Evolutionary conservation across 2,888 invertebrate species (phyloP).

Genomic region (Adela reaumurella): DNA sequence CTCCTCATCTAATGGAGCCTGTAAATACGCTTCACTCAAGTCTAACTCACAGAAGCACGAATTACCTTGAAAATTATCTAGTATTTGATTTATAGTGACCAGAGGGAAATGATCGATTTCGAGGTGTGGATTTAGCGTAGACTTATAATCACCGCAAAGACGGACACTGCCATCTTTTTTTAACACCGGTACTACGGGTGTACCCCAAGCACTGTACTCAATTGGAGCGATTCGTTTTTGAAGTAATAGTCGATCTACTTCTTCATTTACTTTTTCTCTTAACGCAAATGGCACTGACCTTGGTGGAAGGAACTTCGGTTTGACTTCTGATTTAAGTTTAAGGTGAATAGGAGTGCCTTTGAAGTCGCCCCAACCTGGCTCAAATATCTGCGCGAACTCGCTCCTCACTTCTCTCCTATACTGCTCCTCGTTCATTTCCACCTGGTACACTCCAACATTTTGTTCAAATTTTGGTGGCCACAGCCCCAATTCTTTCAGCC

Average conservation of each 20-base stretch:
- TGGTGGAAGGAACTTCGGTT: neutral
- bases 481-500: neutral
- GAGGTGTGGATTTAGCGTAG: no score
- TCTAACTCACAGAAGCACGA: no score
- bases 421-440: no score
- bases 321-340: slow-evolving; percentile 1
- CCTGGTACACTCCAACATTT: no score
- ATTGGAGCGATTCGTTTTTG: neutral
- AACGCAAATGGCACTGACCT: neutral
- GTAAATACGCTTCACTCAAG: no score
- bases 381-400: neutral
- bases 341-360: neutral
- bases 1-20: no score
- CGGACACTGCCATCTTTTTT: neutral
- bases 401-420: no score
- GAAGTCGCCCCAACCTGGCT: slow-evolving; percentile 1
- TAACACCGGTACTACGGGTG: neutral
- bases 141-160: no score
- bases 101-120: no score
- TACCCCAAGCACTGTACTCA: neutral
- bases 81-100: no score
- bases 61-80: no score
- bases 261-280: neutral
- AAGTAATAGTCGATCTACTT: neutral
- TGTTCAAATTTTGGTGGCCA: neutral